Conservation (phyloP, 1,140 invertebrate species). For the Lutraria rhynchaena region DNA sequence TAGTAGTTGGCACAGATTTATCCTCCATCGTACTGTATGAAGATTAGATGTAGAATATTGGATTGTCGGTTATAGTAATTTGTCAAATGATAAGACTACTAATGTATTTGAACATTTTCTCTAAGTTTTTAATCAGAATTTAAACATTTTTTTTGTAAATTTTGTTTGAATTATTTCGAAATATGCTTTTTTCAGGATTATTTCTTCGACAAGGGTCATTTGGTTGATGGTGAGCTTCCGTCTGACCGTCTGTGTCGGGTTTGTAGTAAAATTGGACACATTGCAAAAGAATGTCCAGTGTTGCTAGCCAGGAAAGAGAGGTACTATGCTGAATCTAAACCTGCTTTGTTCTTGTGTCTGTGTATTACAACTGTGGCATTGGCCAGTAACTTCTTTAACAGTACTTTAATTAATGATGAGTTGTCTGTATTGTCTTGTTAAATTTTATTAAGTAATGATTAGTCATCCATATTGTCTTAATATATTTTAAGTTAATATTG, state of each 20-base stretch:
- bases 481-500: neutral
- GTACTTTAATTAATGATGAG: neutral
- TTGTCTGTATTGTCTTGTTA: neutral
- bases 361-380: too few species aligned
- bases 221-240: constrained; percentile 83
- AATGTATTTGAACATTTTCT: too few species aligned
- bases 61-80: too few species aligned
- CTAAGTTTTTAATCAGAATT: too few species aligned
- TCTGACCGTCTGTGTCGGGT: constrained; percentile 85
- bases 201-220: constrained; percentile 82
- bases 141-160: too few species aligned
- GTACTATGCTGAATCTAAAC: constrained; percentile 40
- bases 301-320: constrained; percentile 69
- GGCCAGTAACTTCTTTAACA: neutral
- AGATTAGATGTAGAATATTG: too few species aligned
- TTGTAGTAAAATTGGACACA: constrained; percentile 86
- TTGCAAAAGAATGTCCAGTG: constrained; percentile 84
- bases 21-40: too few species aligned
- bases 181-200: constrained; percentile 78
- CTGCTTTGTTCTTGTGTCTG: neutral
- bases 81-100: too few species aligned
- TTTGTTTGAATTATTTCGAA: constrained; percentile 50
- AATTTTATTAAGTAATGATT: neutral
- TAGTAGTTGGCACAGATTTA: too few species aligned
- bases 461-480: neutral